Evolutionary conservation across 1,140 invertebrate genomes (phyloP), one percentile per base, ranked within the genome.

Genomic region (Theocolax elegans): DNA sequence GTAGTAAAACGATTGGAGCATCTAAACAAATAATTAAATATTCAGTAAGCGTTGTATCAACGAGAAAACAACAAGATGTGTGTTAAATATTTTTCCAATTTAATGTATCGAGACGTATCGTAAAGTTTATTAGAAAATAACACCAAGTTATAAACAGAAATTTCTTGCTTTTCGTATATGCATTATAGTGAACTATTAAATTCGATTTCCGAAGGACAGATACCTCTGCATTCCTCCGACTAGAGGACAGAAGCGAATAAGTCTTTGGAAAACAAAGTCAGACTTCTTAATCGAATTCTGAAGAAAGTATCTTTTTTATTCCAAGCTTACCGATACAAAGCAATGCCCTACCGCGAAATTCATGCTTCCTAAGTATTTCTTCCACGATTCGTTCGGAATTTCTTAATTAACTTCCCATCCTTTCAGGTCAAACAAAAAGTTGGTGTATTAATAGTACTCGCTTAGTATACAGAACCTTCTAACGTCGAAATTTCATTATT

Each of bases 1-100:
- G 91, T 38, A 97, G 85, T 23, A 90, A 91, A 44, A 96, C 92
- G 78, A 94, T 90, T 2, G 95, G 95, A 27, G 92, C 89, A 91
- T 95, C 95, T 97, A 88, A 3, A 88, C 88, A 71, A 62, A 72
- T n/a, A n/a, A n/a, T n/a, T n/a, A n/a, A n/a, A n/a, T n/a, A n/a
- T n/a, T n/a, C n/a, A n/a, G n/a, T n/a, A n/a, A n/a, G n/a, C n/a
- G n/a, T n/a, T n/a, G n/a, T n/a, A n/a, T n/a, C n/a, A 73, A 72
- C 62, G 74, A 70, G 49, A 54, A 72, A 60, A 68, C 69, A 51
- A 46, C 15, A 48, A 60, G 35, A 63, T 19, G 8, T 49, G 19
- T 8, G 13, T 49, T 49, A 23, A 21, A 21, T n/a, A n/a, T n/a
- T n/a, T n/a, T n/a, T n/a, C n/a, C n/a, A n/a, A n/a, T n/a, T n/a